A percentile compares a stretch with the other conserved stretches of the same genome.
These are phyloP conservation scores for Linepithema humile DNA, from an alignment of 1,140 invertebrate genomes.

Conservation along the genomic window DNA sequence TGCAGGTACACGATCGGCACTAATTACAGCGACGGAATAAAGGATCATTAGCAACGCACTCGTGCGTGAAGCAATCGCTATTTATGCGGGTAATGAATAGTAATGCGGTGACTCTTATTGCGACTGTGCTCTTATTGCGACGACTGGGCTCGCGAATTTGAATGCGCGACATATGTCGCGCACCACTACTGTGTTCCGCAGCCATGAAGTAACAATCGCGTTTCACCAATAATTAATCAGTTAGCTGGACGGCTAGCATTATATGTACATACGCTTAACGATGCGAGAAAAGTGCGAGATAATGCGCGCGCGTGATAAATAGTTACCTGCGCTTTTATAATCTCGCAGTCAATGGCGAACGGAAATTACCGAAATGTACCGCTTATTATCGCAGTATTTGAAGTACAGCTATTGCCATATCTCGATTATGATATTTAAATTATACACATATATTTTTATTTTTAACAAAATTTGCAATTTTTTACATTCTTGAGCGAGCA, in stretches of 20 bases:
- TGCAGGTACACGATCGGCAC: slow-evolving; percentile 1
- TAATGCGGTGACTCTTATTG: slow-evolving; percentile 51
- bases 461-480: not conserved
- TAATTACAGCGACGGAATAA: slow-evolving; percentile 55
- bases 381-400: not conserved
- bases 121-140: not conserved
- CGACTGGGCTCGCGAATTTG: slow-evolving; percentile 23
- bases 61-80: slow-evolving; percentile 43
- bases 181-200: not conserved
- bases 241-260: not conserved
- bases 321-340: not conserved
- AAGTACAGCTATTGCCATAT: not conserved
- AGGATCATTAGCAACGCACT: slow-evolving; percentile 55
- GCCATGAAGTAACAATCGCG: slow-evolving; percentile 37
- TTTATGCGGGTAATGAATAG: slow-evolving; percentile 56
- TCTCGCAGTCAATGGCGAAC: not conserved
- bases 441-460: not conserved
- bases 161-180: slow-evolving; percentile 32
- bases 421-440: not conserved
- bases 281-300: slow-evolving; percentile 4
- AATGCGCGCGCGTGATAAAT: not conserved
- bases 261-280: not conserved
- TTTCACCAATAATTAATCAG: slow-evolving; percentile 53
- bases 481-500: not conserved
- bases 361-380: not conserved